These are phyloP conservation scores for Seira sanloemensis DNA, from an alignment of 2,888 invertebrate genomes.

Conservation along the genomic window DNA sequence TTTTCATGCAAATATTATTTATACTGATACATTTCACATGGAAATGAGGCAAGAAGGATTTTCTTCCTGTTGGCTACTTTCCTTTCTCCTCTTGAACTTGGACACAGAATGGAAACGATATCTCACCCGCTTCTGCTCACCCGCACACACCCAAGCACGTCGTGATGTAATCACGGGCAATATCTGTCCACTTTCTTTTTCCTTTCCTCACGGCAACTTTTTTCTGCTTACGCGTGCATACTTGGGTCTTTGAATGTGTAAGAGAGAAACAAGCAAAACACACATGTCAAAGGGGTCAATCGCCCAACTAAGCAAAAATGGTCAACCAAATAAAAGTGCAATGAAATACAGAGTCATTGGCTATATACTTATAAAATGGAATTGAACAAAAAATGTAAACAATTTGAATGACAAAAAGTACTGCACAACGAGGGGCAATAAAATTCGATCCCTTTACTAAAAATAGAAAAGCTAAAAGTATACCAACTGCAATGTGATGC, in stretches of 20 bases:
- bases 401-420: too few relatives aligned
- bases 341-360: neutral
- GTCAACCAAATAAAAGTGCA: neutral
- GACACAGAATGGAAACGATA: constrained; percentile 6
- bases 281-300: constrained; percentile 12
- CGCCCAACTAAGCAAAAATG: constrained; percentile 21
- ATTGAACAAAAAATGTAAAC: too few relatives aligned
- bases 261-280: neutral
- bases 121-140: neutral
- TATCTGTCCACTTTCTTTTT: constrained; percentile 43
- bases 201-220: constrained; percentile 8
- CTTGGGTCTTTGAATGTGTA: constrained; percentile 35
- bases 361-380: too few relatives aligned
- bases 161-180: constrained; percentile 30
- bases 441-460: too few relatives aligned
- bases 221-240: constrained; percentile 34
- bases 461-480: too few relatives aligned
- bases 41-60: constrained; percentile 42
- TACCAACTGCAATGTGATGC: too few relatives aligned
- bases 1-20: constrained; percentile 53
- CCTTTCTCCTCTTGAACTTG: constrained; percentile 34
- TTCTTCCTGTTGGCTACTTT: constrained; percentile 20
- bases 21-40: constrained; percentile 46
- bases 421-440: too few relatives aligned
- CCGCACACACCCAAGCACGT: neutral